A percentile compares a stretch with the other conserved stretches of the same genome.
Conservation (phyloP, 2,797 vertebrate species). For the Chrysocyon brachyurus region DNA sequence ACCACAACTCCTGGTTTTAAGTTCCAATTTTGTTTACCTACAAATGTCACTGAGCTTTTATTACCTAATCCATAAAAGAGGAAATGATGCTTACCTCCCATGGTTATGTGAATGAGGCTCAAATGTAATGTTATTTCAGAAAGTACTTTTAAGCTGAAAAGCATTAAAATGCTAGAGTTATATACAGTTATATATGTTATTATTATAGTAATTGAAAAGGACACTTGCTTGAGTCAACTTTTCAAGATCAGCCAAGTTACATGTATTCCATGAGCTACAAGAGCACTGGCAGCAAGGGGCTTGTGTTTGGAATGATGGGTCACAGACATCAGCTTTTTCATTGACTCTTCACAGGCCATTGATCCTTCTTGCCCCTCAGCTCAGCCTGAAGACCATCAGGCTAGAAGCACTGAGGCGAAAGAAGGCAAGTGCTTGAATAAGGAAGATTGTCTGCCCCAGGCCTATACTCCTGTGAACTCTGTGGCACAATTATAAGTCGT, state of each 20-base stretch:
- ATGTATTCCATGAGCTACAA: not conserved
- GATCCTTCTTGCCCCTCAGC: not conserved
- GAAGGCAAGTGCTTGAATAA: not conserved
- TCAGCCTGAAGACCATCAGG: not conserved
- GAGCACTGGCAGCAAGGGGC: not conserved
- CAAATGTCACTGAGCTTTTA: conserved; percentile 55
- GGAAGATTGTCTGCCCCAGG: not conserved
- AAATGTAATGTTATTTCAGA: not conserved
- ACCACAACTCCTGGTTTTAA: conserved; percentile 1
- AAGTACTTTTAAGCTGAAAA: conserved; percentile 48
- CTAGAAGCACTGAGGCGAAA: not conserved
- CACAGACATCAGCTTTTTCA: not conserved
- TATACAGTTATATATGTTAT: not conserved
- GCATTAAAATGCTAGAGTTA: not conserved
- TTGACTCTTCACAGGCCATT: not conserved
- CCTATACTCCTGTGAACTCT: not conserved
- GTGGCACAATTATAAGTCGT: not conserved
- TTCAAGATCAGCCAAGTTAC: not conserved
- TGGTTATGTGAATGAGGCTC: not conserved
- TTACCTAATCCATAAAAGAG: conserved; percentile 6
- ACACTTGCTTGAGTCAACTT: not conserved
- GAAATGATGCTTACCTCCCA: conserved; percentile 26
- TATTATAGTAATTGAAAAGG: not conserved
- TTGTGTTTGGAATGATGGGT: not conserved
- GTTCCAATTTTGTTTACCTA: conserved; percentile 39